phyloP scores from a whole-genome alignment of 2,113 vertebrate species.

The Cavia aperea region DNA sequence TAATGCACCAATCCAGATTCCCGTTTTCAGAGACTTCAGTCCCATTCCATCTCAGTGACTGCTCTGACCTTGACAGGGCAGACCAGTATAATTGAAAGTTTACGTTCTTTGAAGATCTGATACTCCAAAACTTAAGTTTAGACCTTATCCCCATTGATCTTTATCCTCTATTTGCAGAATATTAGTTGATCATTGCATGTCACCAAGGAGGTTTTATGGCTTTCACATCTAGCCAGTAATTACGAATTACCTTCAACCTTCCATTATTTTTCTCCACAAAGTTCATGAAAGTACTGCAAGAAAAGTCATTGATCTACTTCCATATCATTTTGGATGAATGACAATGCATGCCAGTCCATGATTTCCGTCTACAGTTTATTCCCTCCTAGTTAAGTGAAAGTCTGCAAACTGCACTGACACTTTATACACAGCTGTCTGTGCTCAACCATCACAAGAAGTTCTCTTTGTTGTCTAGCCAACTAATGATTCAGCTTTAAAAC shows the following conservation, averaged over 20 bases:
- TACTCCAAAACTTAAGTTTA: not conserved
- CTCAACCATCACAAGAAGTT: not conserved
- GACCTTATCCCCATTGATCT: not conserved
- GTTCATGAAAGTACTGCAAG: not conserved
- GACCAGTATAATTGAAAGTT: not conserved
- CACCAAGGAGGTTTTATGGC: not conserved
- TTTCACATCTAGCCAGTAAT: constrained; percentile 37
- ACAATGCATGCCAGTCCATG: not conserved
- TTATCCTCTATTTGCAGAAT: not conserved
- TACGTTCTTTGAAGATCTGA: constrained; percentile 11
- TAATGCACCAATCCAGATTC: not conserved
- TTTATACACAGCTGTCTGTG: not conserved
- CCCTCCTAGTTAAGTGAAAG: not conserved
- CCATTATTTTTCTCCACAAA: constrained; percentile 5
- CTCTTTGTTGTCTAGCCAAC: not conserved
- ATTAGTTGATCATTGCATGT: not conserved
- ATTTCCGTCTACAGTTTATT: not conserved
- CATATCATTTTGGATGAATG: not conserved
- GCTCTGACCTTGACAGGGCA: not conserved
- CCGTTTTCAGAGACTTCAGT: not conserved
- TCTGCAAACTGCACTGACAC: not conserved
- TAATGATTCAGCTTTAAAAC: not conserved
- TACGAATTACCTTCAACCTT: constrained; percentile 39
- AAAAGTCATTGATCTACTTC: not conserved
- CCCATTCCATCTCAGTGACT: not conserved